phyloP scores from a whole-genome alignment of 2,888 invertebrate species.

The Eilema sororculum region DNA sequence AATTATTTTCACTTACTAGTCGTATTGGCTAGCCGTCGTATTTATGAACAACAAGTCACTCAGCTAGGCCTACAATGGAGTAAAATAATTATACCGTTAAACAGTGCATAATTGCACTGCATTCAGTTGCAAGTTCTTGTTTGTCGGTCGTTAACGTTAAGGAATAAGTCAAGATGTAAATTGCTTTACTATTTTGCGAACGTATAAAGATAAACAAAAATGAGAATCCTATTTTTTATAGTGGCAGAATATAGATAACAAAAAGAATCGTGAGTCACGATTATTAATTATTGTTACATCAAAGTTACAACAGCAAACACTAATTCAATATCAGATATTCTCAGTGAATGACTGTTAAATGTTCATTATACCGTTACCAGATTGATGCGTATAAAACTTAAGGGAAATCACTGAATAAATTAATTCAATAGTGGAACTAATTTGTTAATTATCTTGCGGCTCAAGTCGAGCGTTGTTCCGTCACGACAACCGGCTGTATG shows the following conservation, averaged over 20 bases:
- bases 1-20: conserved; percentile 50
- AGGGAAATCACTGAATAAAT: conserved; percentile 58
- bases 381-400: conserved; percentile 46
- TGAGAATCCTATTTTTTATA: background rate
- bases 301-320: conserved; percentile 19
- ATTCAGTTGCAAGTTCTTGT: conserved; percentile 31
- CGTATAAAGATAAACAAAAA: background rate
- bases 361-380: conserved; percentile 23
- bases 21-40: conserved; percentile 45
- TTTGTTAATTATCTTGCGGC: conserved; percentile 65
- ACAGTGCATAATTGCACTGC: conserved; percentile 46
- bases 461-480: conserved; percentile 57
- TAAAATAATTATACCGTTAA: conserved; percentile 53
- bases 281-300: conserved; percentile 32
- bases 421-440: conserved; percentile 66
- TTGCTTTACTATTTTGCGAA: conserved; percentile 2
- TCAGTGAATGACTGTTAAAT: conserved; percentile 25
- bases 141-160: conserved; percentile 14
- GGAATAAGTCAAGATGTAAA: conserved; percentile 17
- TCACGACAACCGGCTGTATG: conserved; percentile 52
- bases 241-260: conserved; percentile 15
- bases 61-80: conserved; percentile 43
- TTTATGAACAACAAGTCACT: conserved; percentile 50
- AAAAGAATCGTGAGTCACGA: conserved; percentile 37
- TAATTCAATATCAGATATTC: conserved; percentile 13